Base-by-base conservation (phyloP, 2,888 invertebrate species). In the Ormyrus labotus region DNA sequence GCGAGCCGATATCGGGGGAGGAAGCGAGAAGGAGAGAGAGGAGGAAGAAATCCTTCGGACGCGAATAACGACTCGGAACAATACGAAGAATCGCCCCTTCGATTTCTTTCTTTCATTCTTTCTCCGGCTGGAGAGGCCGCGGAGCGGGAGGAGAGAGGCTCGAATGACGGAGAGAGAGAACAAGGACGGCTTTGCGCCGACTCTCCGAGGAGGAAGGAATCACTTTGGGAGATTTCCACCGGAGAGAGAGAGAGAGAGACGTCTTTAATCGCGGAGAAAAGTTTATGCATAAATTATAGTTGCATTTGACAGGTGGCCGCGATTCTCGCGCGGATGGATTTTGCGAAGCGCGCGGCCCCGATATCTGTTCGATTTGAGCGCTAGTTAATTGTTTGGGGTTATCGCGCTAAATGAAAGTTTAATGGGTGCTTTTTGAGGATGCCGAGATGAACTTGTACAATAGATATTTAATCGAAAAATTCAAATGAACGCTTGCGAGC, bases 41-140 rank as follows among this genome's bases (percentile, higher is more conserved):
- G 51, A 47, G 61, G 19, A 60, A 68, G 68, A 74, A 69, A 73
- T 78, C 78, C 61, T 78, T 73, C 68, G 64, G 65, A 78, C 72
- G 78, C 60, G 69, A 79, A 79, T 69, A 79, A 74, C 79, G 73
- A 79, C 69, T 74, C 51, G 68, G 68, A 79, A 80, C 74, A 80
- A 80, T 80, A 53, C 64, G 70, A 69, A 61, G 72, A 72, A 53
- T 61, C 71, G 47, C 6, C 61, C 19, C 64, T 47, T 45, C 61
- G 60, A 48, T 60, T 57, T 63, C 11, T 65, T 58, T 71, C 51
- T 71, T n/a, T 72, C 55, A 65, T 45, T 69, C 11, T 67, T 7
- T 58, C 60, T 9, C 45, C 74, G 11, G 1, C 58, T 10, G 19
- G 10, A 13, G 6, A 2, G n/a, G 58, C 9, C 3, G 4, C 19